Evolutionary conservation across 2,113 vertebrate genomes (phyloP), one percentile per base, ranked within the genome.

Genomic region (Myotis brandtii): DNA sequence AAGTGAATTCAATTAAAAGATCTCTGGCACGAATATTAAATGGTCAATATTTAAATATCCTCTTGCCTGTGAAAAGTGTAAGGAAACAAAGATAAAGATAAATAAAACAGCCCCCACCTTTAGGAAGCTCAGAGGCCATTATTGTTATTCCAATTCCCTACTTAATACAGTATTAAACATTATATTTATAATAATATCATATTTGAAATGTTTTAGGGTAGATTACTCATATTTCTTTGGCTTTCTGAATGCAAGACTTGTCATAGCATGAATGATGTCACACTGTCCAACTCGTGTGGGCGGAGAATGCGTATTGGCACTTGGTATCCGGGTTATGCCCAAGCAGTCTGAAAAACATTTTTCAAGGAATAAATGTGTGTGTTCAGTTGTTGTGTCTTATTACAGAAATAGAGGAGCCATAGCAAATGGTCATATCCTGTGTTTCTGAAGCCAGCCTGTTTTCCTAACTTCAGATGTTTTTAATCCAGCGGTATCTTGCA

Each of bases 201-300:
- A 73, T 84, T 23, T 32, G 10, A 84, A 91, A 50, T 30, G 12
- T 56, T 89, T 70, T 70, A 64, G 20, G 93, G 30, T n/a, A 84
- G 3, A 80, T 88, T 82, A 73, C 86, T 94, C 54, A 81, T 96
- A 95, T 67, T 82, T 89, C 52, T 43, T 70, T 80, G 52, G 8
- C 16, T 89, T 91, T 95, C 67, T 80, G 86, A 79, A 69, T 40
- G 69, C 77, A 69, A 93, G 56, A 13, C n/a, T 83, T 92, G 30
- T 82, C 9, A 13, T 23, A 46, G 86, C 43, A 64, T 80, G 67
- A 89, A 69, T 13, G 27, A n/a, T 52, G 46, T 76, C 50, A 21
- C 9, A 30, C 23, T 80, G n/a, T 84, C 59, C 64, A 30, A 40
- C 14, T 86, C 46, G n/a, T 54, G 27, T 69, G 50, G 50, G 23